Base-by-base conservation (phyloP, 2,888 invertebrate species). In the Orthosia gracilis region DNA sequence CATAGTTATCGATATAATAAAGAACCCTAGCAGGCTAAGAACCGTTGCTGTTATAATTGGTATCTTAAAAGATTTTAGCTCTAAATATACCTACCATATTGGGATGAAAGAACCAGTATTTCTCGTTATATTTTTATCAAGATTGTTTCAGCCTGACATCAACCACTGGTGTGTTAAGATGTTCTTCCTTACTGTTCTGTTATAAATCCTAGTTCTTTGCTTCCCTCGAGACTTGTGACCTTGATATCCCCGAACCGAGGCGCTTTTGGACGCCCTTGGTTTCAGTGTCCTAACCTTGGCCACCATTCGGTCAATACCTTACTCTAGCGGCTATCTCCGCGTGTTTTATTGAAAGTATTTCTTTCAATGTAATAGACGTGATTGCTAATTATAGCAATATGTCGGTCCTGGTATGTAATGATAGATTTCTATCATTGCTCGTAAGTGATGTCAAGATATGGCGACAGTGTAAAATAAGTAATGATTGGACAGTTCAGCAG, bases 401-500 rank as follows among this genome's bases (percentile, higher is more conserved):
- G 7, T 40, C 0, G 40, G 0, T 1, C 40, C 4, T 40, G 40
- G 40, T 40, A 40, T 9, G 7, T 9, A 40, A 9, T 40, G 40
- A 40, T 40, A 40, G 40, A 49, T 54, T 70, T 65, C 61, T 69
- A 40, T 9, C 3, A 54, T 54, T 47, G 31, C 47, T 49, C 21
- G 45, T 61, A 59, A 59, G 23, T 69, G 18, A 59, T 49, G 15
- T 40, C 76, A 69, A 63, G 57, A 65, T 18, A 54, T 61, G 68
- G 52, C 55, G 59, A 26, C 73, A 52, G 47, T 26, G 26, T 52
- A 61, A 55, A 17, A 79, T 65, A 47, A 73, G 65, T 64, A 79
- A 79, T 65, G n/a, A 69, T 68, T 61, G 73, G 2, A n/a, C n/a
- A 52, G 64, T 78, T 79, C 68, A 65, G 3, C 5, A 52, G 55